Base-by-base conservation (phyloP, 2,113 vertebrate genomes). In the Oncorhynchus kisutch region DNA sequence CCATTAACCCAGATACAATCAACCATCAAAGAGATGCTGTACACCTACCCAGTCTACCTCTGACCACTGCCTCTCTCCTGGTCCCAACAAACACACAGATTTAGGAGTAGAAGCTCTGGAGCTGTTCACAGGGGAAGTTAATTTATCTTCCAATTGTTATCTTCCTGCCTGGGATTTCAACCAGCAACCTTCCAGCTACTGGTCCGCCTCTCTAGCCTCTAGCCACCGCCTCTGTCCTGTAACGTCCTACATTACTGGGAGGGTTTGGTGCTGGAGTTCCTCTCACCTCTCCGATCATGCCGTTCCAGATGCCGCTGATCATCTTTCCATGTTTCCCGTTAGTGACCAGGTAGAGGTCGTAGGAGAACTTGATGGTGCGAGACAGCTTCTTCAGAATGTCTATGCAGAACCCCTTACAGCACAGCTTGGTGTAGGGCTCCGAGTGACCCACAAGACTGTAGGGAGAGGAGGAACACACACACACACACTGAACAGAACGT, bases 361-460 rank as follows among this genome's bases (percentile, higher is more conserved):
- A 99, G 80, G 98, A 98, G 91, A 99, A 99, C 91, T 95, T 99
- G 83, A 99, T 96, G 0, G 89, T 91, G 78, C 95, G 95, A 78
- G 98, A 96, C 81, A 99, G 86, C 84, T 98, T 99, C 94, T 99
- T 99, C 76, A 99, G 93, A 89, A 98, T 99, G 89, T 99, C 98
- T 0, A 99, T 99, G 91, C 98, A 99, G 93, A 99, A 99, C 29
- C 98, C 98, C 81, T 99, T 99, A 79, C 98, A 99, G 89, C 98
- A 99, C 54, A 99, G 92, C 83, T 99, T 99, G 86, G 94, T 96
- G 91, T 99, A 99, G 25, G 97, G 94, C 79, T 97, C 95, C 0
- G 92, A 73, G 25, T 90, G 86, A 24, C 92, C 91, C 0, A 86
- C 81, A 4, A 89, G 68, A 8, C 92, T 94, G 88, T 3, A 27